Conservation (phyloP, 2,797 vertebrate species). For the Macropus fuliginosus region DNA sequence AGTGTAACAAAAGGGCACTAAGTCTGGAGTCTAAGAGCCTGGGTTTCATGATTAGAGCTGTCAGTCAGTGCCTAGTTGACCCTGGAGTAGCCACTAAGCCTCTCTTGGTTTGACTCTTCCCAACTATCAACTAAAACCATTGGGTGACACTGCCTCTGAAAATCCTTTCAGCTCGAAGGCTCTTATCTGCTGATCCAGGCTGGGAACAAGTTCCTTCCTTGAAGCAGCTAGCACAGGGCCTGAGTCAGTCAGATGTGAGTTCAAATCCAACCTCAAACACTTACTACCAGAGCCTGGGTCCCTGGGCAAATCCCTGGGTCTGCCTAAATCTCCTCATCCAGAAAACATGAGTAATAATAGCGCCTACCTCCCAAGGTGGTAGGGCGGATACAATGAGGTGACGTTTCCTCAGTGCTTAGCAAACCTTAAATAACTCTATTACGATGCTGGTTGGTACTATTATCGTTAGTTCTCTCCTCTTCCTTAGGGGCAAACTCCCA, state of each 20-base stretch:
- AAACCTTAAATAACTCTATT: background rate
- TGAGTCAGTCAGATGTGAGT: background rate
- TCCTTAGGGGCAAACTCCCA: background rate
- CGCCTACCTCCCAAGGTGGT: accelerated
- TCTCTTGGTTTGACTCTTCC: background rate
- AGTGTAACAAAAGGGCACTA: background rate
- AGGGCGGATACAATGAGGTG: background rate
- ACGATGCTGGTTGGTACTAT: no score
- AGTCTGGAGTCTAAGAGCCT: background rate
- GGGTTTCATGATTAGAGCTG: background rate
- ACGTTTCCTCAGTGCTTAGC: background rate
- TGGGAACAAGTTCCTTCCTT: background rate
- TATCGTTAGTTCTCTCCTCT: background rate
- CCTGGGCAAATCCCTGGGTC: background rate
- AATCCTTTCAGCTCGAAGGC: background rate
- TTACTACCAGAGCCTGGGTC: background rate
- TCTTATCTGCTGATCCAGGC: background rate
- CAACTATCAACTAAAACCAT: background rate
- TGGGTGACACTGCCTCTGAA: background rate
- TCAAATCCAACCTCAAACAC: background rate
- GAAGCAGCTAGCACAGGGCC: background rate
- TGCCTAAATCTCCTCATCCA: background rate
- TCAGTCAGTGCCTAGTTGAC: background rate
- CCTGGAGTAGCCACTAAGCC: background rate
- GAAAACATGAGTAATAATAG: background rate